Evolutionary conservation across 92 coral and sea anemone species (phyloP), one percentile per base, ranked within the genome.

Genomic region (Paragorgia papillata): DNA sequence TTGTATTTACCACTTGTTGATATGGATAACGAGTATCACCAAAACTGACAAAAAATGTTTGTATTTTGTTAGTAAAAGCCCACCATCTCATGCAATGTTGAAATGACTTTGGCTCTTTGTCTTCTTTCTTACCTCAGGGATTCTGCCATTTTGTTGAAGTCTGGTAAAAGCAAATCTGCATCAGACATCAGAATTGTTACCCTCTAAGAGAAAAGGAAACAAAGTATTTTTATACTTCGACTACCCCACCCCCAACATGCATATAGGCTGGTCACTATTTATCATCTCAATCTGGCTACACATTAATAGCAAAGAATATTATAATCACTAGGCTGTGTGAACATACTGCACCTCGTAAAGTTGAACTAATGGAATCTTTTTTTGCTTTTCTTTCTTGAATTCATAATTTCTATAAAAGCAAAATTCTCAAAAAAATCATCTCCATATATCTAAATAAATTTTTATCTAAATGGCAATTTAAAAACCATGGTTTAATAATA

Each of bases 1-100:
- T 87, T 18, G 91, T 75, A 19, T 83, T 69, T 8, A 87, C 81
- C 37, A 96, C 88, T 66, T 90, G 97, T 50, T 87, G 74, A 56
- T 88, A 67, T 54, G 89, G 91, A 57, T 93, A 93, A 78, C 89
- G 94, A 24, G 85, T 82, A 62, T 93, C 97, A 71, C 97, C 97
- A 57, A 88, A 80, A 80, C 97, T 93, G 12, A 10, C 48, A 22
- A 70, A 9, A 0, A 51, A 67, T 56, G 3, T 17, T 18, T 17
- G 27, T 29, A 37, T 18, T 43, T 68, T n/a, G n/a, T n/a, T n/a
- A n/a, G n/a, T n/a, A n/a, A n/a, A n/a, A n/a, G n/a, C n/a, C n/a
- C n/a, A n/a, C n/a, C n/a, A n/a, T n/a, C n/a, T n/a, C n/a, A n/a
- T n/a, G n/a, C n/a, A n/a, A n/a, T n/a, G n/a, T n/a, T n/a, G n/a